A percentile compares a stretch with the other conserved stretches of the same genome.
Evolutionary conservation across 2,797 vertebrate species (phyloP).

Genomic region (Buphagus erythrorhynchus): DNA sequence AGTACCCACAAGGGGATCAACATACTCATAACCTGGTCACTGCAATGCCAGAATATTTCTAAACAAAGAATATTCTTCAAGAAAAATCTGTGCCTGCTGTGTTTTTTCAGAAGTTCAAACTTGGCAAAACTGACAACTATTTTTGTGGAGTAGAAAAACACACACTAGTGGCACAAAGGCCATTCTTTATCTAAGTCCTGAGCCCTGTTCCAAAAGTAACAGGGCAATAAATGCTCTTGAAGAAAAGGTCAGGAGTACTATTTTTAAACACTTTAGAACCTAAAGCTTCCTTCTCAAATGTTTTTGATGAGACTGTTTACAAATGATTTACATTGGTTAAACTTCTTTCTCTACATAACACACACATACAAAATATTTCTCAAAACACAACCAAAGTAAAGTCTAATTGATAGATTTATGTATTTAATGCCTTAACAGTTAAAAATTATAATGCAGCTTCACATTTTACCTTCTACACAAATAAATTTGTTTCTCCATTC

Average conservation of each 20-base stretch:
- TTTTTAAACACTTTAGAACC: conserved; percentile 40
- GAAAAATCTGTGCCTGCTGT: neutral
- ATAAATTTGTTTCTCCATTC: conserved; percentile 95
- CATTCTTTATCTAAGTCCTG: neutral
- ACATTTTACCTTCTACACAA: conserved; percentile 91
- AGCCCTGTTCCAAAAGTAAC: conserved; percentile 10
- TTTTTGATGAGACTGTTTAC: neutral
- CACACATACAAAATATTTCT: neutral
- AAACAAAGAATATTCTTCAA: neutral
- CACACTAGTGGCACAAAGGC: neutral
- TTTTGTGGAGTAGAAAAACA: neutral
- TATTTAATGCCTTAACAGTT: neutral
- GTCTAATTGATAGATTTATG: neutral
- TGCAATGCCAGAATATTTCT: neutral
- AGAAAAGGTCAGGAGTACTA: conserved; percentile 59
- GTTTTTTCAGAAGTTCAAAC: neutral
- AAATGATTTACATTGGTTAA: neutral
- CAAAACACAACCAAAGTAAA: neutral
- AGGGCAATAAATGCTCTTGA: conserved; percentile 3
- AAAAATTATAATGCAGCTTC: neutral
- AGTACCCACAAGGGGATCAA: neutral
- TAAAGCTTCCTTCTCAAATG: conserved; percentile 52
- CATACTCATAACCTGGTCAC: neutral
- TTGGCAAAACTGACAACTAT: neutral
- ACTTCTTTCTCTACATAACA: neutral